Percentiles rank a stretch among this genome's conserved stretches.
These are phyloP conservation scores for Pseudotriccus pelzelni DNA, from an alignment of 2,797 vertebrate species.

Conservation along the genomic window DNA sequence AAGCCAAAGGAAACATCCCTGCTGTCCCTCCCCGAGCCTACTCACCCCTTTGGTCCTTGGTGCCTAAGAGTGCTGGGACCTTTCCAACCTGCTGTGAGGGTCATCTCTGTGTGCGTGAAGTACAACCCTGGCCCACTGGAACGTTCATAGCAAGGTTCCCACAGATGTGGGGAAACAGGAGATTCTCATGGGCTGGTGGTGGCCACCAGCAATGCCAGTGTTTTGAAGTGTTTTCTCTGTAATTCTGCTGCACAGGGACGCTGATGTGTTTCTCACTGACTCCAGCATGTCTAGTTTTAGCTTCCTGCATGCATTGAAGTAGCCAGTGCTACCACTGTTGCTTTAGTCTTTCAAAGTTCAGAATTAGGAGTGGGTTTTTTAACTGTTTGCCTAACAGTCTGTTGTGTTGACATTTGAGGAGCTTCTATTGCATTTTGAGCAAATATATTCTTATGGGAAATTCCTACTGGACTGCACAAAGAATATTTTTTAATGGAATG, in stretches of 20 bases:
- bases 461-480: neutral
- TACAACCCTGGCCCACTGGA: neutral
- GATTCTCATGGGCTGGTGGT: neutral
- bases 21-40: conserved; percentile 13
- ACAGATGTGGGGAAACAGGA: neutral
- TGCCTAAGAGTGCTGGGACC: neutral
- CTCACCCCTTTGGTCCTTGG: neutral
- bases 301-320: neutral
- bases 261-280: neutral
- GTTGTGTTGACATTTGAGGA: neutral
- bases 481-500: neutral
- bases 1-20: conserved; percentile 41
- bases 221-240: neutral
- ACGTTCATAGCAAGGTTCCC: neutral
- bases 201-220: neutral
- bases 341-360: neutral
- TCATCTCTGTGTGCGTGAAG: neutral
- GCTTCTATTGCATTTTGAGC: neutral
- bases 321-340: neutral
- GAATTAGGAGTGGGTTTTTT: neutral
- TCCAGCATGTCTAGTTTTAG: neutral
- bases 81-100: neutral
- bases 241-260: accelerated
- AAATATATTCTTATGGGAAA: neutral
- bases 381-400: neutral